Conservation (phyloP, 2,797 vertebrate species). For the Danio choprae region DNA sequence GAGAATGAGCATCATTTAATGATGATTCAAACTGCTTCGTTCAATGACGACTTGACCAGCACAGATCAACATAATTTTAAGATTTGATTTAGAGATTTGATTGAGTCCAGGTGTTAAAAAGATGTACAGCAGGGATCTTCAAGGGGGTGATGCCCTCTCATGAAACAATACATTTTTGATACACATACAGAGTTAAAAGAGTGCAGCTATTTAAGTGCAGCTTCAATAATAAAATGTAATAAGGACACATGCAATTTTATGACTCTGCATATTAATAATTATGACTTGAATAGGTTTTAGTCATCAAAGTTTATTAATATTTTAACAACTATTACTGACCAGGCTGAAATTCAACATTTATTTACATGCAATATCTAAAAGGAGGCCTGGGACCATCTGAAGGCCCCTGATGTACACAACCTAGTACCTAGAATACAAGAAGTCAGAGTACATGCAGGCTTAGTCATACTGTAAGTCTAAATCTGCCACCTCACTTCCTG, state of each 20-base stretch:
- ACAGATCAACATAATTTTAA: conserved; percentile 1
- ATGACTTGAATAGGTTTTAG: conserved; percentile 14
- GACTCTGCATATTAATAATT: background rate
- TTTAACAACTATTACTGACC: background rate
- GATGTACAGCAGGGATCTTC: background rate
- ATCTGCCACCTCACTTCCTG: conserved; percentile 34
- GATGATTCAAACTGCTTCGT: conserved; percentile 35
- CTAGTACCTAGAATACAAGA: background rate
- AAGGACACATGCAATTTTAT: background rate
- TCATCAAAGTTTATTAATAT: conserved; percentile 8
- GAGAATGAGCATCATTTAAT: conserved; percentile 38
- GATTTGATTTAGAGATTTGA: conserved; percentile 31
- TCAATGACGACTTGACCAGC: conserved; percentile 15
- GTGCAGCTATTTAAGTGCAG: no score
- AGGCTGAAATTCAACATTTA: background rate
- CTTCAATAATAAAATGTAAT: background rate
- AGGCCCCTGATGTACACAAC: conserved; percentile 10
- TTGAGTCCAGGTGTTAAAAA: conserved; percentile 31
- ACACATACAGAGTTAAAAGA: conserved; percentile 17
- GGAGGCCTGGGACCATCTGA: background rate
- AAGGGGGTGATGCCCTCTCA: background rate
- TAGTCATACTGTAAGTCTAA: background rate
- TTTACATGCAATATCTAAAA: conserved; percentile 1
- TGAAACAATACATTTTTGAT: background rate
- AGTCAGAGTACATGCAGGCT: background rate